phyloP scores from a whole-genome alignment of 2,113 vertebrate genomes.

The Lasiurus cinereus region DNA sequence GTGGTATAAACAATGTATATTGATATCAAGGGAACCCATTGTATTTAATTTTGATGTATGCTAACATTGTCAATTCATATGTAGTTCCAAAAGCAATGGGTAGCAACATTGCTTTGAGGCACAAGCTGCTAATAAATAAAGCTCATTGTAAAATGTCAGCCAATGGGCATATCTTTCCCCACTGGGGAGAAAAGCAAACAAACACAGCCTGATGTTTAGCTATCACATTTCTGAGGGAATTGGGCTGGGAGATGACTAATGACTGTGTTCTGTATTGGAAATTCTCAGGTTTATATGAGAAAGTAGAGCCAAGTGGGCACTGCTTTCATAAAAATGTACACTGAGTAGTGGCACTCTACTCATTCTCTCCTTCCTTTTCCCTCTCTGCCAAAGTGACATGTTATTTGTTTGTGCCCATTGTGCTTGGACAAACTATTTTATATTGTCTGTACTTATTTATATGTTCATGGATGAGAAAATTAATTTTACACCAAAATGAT shows the following conservation, averaged over 20 bases:
- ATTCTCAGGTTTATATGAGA: not conserved
- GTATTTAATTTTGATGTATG: slow-evolving; percentile 28
- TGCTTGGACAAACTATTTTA: not conserved
- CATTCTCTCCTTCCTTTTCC: not conserved
- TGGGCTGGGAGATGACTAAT: not conserved
- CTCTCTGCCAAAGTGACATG: not conserved
- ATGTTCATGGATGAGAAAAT: not conserved
- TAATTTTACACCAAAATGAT: not conserved
- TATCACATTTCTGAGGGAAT: not conserved
- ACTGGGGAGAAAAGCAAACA: not conserved
- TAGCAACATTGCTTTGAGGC: slow-evolving; percentile 4
- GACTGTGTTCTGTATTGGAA: not conserved
- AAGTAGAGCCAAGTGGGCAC: not conserved
- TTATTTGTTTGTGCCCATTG: not conserved
- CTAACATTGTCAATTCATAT: not conserved
- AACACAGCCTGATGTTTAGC: not conserved
- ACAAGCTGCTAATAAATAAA: slow-evolving; percentile 25
- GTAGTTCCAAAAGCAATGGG: not conserved
- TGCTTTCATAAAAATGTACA: not conserved
- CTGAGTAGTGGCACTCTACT: not conserved
- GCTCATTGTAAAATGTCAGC: not conserved
- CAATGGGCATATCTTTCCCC: not conserved
- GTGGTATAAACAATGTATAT: not conserved
- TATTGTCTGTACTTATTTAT: not conserved
- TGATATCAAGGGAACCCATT: not conserved